Evolutionary conservation across 2,888 invertebrate genomes (phyloP).

Genomic region (Epinotia brunnichana): DNA sequence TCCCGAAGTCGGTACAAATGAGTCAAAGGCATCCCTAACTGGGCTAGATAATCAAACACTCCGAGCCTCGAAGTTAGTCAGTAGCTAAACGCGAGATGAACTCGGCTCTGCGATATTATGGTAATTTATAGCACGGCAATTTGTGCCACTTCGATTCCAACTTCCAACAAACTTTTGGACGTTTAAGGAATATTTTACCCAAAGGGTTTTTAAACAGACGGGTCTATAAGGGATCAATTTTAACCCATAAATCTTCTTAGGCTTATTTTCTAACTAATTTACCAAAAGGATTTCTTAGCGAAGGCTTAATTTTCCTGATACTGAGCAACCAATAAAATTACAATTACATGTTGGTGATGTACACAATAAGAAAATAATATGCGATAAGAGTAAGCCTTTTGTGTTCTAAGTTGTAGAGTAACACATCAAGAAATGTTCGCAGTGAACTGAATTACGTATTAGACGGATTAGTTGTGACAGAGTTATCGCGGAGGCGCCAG

Average conservation of each 20-base stretch:
- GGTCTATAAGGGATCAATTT: constrained; percentile 61
- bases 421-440: constrained; percentile 73
- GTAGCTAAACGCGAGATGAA: constrained; percentile 81
- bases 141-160: constrained; percentile 73
- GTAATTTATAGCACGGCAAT: constrained; percentile 81
- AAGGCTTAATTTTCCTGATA: constrained; percentile 48
- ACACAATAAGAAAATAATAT: constrained; percentile 67
- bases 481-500: constrained; percentile 79
- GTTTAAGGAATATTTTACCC: constrained; percentile 62
- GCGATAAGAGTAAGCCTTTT: constrained; percentile 78
- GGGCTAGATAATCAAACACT: constrained; percentile 78
- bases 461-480: constrained; percentile 79
- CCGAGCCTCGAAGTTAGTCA: constrained; percentile 64
- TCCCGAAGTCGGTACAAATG: constrained; percentile 64
- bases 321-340: constrained; percentile 55
- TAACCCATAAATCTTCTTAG: constrained; percentile 56
- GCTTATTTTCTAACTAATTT: constrained; percentile 53
- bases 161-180: constrained; percentile 70
- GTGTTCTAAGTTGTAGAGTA: constrained; percentile 70
- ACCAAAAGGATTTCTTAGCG: constrained; percentile 51
- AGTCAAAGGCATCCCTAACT: constrained; percentile 71
- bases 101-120: constrained; percentile 77
- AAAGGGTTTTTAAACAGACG: constrained; percentile 57
- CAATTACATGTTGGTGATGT: constrained; percentile 61
- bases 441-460: constrained; percentile 80